Evolutionary conservation across 2,888 invertebrate genomes (phyloP).

Genomic region (Tortrix viridana): DNA sequence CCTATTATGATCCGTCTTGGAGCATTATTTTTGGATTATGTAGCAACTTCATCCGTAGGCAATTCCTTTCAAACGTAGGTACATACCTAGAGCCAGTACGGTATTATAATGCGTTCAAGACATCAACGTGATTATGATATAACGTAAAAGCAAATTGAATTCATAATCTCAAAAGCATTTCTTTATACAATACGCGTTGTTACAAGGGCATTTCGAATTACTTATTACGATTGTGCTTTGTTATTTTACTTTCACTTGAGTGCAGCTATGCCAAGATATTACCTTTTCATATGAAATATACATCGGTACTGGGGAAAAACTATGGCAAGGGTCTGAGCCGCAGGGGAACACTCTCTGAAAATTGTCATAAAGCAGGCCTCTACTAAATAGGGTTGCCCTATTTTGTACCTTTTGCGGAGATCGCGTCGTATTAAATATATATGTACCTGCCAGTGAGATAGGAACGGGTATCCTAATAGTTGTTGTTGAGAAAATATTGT

Average conservation of each 20-base stretch:
- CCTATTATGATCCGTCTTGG: neutral
- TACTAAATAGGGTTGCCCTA: conserved; percentile 27
- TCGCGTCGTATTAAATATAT: conserved; percentile 24
- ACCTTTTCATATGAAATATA: conserved; percentile 29
- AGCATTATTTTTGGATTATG: conserved; percentile 1
- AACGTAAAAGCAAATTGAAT: too few relatives aligned
- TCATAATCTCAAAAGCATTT: too few relatives aligned
- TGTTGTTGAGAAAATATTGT: neutral
- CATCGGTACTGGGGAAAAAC: conserved; percentile 6
- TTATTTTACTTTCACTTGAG: neutral
- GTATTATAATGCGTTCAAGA: too few relatives aligned
- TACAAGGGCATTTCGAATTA: too few relatives aligned
- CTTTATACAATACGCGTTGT: too few relatives aligned
- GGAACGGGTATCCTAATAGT: conserved; percentile 12
- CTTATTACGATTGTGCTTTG: neutral
- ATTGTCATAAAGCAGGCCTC: conserved; percentile 28
- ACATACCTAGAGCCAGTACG: too few relatives aligned
- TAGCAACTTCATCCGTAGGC: too few relatives aligned
- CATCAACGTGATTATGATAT: too few relatives aligned
- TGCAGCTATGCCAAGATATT: conserved; percentile 4
- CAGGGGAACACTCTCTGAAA: conserved; percentile 23
- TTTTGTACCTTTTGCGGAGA: conserved; percentile 27
- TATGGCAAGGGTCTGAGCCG: conserved; percentile 23
- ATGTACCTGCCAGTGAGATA: conserved; percentile 22
- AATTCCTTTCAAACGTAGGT: too few relatives aligned